Conservation (phyloP, 2,888 invertebrate species). For the Heliconius ismenius region DNA sequence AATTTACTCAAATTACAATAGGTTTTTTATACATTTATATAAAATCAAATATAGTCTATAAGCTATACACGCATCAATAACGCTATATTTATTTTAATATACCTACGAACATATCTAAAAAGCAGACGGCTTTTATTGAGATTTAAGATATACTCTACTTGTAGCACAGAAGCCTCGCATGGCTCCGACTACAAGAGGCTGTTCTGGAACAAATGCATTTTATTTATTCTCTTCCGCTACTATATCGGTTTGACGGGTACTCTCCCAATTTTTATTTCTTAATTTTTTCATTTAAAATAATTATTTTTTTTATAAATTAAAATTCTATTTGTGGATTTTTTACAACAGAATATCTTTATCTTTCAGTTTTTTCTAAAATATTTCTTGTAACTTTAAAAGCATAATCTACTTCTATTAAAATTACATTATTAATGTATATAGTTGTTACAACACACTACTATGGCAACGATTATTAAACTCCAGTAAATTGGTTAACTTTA, state of each 20-base stretch:
- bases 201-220: conserved; percentile 13
- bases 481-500: not conserved
- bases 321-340: not conserved
- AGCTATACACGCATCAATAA: not conserved
- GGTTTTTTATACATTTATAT: no score
- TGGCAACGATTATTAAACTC: not conserved
- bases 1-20: no score
- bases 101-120: not conserved
- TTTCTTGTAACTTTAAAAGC: not conserved
- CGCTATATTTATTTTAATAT: not conserved
- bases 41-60: not conserved
- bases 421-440: not conserved
- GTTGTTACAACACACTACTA: not conserved
- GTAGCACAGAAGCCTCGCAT: conserved; percentile 8
- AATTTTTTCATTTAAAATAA: not conserved
- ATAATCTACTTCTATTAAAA: not conserved
- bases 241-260: not conserved
- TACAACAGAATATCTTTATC: no score
- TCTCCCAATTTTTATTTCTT: no score
- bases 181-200: not conserved
- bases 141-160: conserved; percentile 10
- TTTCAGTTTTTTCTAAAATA: no score
- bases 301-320: not conserved
- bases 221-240: conserved; percentile 8
- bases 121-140: not conserved